Evolutionary conservation across 2,113 vertebrate genomes (phyloP), one percentile per base, ranked within the genome.

Genomic region (Dolichallabes microphthalmus): DNA sequence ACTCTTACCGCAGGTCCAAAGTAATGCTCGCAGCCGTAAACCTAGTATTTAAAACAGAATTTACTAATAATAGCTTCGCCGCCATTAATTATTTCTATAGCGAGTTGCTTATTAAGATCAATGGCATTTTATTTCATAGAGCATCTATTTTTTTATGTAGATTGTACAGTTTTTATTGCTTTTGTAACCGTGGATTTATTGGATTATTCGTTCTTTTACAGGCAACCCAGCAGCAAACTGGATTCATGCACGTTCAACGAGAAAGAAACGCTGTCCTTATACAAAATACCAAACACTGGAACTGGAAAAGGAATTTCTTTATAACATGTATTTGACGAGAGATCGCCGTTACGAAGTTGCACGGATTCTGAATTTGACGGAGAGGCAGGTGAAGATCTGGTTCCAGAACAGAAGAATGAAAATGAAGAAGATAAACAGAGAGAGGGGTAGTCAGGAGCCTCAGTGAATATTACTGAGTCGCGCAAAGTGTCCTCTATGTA

Each of bases 401-500:
- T 99, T 99, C 93, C 98, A 99, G 92, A 99, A 99, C 94, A 95
- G 98, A 90, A 96, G 98, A 92, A 99, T 99, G 98, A 99, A 99
- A 95, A 99, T 99, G 98, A 99, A 99, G 95, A 99, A 99, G 94
- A 96, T 98, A 96, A 99, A 97, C 95, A 96, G 97, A 91, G 98
- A 98, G 91, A 96, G 96, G 88, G 94, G 95, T 88, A 94, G 93
- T 86, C 98, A 97, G 92, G 96, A 97, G 75, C 95, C 95, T 87
- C 95, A 95, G 91, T 90, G 87, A 90, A 88, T 15, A 61, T 55
- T 58, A 64, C 45, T 71, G 76, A n/a, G 39, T 45, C 20, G 22
- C 10, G 53, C 55, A 17, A 74, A 74, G 69, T 66, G 80, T 82
- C 50, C 85, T 75, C 58, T 86, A 73, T 84, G 83, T 78, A 84